A percentile compares a stretch with the other conserved stretches of the same genome.
These are phyloP conservation scores for Phrynocephalus vlangalii DNA, from an alignment of 2,797 vertebrate species.

Conservation along the genomic window DNA sequence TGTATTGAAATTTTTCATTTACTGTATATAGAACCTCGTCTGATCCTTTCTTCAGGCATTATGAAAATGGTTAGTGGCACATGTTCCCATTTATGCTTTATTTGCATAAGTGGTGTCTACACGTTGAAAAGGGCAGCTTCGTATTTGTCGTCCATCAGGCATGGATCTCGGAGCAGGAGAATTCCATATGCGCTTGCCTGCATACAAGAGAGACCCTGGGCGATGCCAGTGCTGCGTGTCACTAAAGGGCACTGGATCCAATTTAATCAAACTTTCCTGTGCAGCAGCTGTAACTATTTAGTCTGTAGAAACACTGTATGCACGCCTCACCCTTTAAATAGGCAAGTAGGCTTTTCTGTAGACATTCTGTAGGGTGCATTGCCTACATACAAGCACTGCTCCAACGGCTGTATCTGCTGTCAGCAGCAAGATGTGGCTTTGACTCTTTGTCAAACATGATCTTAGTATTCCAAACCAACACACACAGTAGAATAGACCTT, in stretches of 20 bases:
- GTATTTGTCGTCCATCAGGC: not conserved
- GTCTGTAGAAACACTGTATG: not conserved
- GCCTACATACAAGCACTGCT: not conserved
- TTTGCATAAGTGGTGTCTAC: not conserved
- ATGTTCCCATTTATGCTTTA: not conserved
- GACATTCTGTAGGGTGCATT: not conserved
- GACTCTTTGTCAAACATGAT: not conserved
- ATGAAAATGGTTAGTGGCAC: not conserved
- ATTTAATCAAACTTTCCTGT: not conserved
- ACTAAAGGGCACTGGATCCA: too few species aligned
- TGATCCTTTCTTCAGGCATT: not conserved
- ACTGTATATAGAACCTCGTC: not conserved
- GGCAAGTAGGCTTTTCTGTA: not conserved
- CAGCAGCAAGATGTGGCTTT: not conserved
- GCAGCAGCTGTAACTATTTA: not conserved
- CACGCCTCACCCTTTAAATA: not conserved
- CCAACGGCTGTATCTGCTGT: not conserved
- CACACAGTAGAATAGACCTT: not conserved
- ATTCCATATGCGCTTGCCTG: not conserved
- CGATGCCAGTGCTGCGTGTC: not conserved
- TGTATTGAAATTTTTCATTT: not conserved
- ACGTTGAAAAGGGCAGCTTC: not conserved
- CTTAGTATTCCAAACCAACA: not conserved
- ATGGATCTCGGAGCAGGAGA: not conserved
- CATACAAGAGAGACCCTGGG: not conserved